Base-by-base conservation (phyloP, 1,140 invertebrate species). In the Zaprionus tsacasi region DNA sequence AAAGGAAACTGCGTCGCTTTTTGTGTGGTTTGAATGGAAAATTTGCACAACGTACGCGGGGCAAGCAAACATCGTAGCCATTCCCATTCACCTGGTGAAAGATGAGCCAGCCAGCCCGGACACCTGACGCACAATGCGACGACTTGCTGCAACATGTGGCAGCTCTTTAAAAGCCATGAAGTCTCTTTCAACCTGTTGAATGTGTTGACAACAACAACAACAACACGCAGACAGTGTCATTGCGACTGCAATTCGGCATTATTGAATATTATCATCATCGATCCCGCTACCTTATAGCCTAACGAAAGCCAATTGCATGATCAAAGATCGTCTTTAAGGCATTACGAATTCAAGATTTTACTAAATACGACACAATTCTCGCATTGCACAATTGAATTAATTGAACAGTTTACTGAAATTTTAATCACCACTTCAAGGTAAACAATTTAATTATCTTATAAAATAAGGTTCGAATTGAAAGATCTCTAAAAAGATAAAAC, bases 1-100 rank as follows among this genome's bases (percentile, higher is more conserved):
- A 15, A 64, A 59, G 25, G 36, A 27, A 59, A 40, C 68, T 50
- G 48, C 58, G 43, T 40, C 52, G 67, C 60, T 13, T 59, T 68
- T 61, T 74, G 79, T 74, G 79, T 45, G 79, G 69, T 68, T 60
- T 70, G 38, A 74, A 69, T 78, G 75, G 67, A 76, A 71, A 78
- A 82, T 76, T 76, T 79, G 60, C 70, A 78, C 56, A 86, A 78
- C 25, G 64, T 67, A 75, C 6, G 65, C 6, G 65, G 66, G 72
- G 82, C 77, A 76, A 69, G 71, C 66, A 71, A 58, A 76, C 76
- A 74, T 40, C 12, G 38, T 7, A 15, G n/a, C 35, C 82, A 70
- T 76, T 86, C 78, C 35, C 82, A 70, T 76, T 86, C 78, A 70
- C 79, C 79, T 82, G 79, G 82, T 86, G 82, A 87, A 87, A 86